phyloP scores from a whole-genome alignment of 2,797 vertebrate genomes.

The Spinus pinus region DNA sequence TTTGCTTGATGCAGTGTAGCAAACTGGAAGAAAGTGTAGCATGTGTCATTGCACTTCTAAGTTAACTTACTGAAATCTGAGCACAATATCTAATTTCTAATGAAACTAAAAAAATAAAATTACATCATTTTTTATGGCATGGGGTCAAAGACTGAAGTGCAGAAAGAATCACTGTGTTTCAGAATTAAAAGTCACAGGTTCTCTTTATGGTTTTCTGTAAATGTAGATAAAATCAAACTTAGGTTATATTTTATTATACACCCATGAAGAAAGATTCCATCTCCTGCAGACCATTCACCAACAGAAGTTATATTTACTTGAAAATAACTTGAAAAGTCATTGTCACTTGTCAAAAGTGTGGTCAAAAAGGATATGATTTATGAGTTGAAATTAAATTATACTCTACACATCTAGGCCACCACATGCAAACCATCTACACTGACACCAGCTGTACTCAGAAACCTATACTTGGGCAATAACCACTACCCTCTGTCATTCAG shows the following conservation, averaged over 20 bases:
- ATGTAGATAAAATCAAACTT: background rate
- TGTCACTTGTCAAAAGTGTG: rapidly evolving
- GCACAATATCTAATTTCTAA: background rate
- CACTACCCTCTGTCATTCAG: background rate
- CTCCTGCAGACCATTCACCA: background rate
- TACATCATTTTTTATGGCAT: background rate
- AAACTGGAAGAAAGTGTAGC: background rate
- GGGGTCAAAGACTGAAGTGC: background rate
- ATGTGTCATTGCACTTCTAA: background rate
- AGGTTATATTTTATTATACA: background rate
- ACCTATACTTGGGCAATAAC: background rate
- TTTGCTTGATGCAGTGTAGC: background rate
- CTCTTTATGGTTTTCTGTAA: background rate
- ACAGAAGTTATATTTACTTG: background rate
- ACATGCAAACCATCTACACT: background rate
- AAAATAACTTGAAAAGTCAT: background rate
- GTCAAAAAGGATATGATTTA: background rate
- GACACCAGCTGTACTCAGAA: background rate
- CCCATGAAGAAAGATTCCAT: background rate
- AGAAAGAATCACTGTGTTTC: background rate
- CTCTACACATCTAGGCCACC: background rate
- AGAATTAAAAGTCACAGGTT: background rate
- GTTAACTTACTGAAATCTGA: background rate
- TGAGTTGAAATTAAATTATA: background rate
- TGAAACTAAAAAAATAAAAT: background rate